Evolutionary conservation across 2,113 vertebrate species (phyloP).

Genomic region (Serinus canaria): DNA sequence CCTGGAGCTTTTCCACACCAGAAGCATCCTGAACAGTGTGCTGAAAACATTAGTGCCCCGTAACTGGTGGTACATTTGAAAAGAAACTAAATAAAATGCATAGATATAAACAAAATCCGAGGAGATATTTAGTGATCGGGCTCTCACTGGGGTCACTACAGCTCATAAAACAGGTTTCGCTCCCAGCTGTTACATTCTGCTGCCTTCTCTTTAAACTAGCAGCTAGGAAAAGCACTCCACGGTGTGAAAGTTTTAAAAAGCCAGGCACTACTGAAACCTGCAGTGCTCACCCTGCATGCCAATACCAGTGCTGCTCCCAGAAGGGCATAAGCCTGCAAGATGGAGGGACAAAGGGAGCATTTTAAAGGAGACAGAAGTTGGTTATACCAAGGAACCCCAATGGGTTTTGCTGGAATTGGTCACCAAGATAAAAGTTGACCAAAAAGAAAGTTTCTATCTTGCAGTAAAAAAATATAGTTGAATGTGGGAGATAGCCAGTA

Average conservation of each 20-base stretch:
- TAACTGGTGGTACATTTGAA: not conserved
- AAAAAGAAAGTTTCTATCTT: not conserved
- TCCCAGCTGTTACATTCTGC: not conserved
- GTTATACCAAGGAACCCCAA: not conserved
- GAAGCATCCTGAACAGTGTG: not conserved
- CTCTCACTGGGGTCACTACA: not conserved
- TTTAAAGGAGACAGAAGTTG: not conserved
- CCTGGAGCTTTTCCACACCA: not conserved
- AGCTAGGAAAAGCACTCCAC: not conserved
- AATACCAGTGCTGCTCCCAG: not conserved
- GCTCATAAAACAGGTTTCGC: not conserved
- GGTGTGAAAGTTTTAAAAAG: not conserved
- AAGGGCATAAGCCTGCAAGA: not conserved
- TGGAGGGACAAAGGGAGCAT: not conserved
- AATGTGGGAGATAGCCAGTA: not conserved
- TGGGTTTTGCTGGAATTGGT: not conserved
- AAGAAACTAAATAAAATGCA: not conserved
- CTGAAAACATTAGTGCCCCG: not conserved
- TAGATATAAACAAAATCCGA: not conserved
- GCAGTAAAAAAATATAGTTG: not conserved
- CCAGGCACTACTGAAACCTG: not conserved
- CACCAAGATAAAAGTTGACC: not conserved
- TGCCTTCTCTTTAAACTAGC: not conserved
- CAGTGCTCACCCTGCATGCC: not conserved
- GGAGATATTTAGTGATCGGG: not conserved